phyloP scores from a whole-genome alignment of 2,888 invertebrate species.

The Dilophus febrilis region DNA sequence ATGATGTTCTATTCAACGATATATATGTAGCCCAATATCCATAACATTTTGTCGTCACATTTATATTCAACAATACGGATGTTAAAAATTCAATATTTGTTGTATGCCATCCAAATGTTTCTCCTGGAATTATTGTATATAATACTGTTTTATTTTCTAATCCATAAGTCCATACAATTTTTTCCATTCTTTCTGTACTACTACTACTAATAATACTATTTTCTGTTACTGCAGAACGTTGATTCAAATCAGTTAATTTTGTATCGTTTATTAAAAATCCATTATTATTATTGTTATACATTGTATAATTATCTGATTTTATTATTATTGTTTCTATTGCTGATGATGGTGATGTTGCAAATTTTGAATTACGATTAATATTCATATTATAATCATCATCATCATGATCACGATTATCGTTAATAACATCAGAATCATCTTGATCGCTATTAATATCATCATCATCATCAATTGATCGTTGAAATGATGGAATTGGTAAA shows the following conservation, averaged over 20 bases:
- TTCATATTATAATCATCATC: no score
- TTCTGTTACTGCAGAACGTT: no score
- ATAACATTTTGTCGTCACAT: conserved; percentile 21
- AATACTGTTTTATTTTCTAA: conserved; percentile 19
- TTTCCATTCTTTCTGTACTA: not conserved
- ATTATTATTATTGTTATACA: not conserved
- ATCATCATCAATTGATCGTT: not conserved
- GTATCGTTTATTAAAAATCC: not conserved
- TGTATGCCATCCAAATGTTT: conserved; percentile 22
- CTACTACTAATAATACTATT: no score
- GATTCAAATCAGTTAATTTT: no score
- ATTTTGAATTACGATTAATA: no score
- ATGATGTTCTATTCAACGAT: no score
- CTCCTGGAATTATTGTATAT: conserved; percentile 17
- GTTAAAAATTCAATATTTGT: conserved; percentile 25
- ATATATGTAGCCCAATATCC: conserved; percentile 29
- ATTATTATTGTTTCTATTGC: no score
- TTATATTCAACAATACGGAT: conserved; percentile 18
- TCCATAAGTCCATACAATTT: conserved; percentile 17
- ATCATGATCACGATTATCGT: no score
- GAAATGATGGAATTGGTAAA: not conserved
- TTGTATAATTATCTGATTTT: not conserved
- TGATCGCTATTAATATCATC: no score
- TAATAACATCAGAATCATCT: no score
- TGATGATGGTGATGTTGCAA: no score